Base-by-base conservation (phyloP, 2,797 vertebrate species). In the Basileuterus tristriatus region DNA sequence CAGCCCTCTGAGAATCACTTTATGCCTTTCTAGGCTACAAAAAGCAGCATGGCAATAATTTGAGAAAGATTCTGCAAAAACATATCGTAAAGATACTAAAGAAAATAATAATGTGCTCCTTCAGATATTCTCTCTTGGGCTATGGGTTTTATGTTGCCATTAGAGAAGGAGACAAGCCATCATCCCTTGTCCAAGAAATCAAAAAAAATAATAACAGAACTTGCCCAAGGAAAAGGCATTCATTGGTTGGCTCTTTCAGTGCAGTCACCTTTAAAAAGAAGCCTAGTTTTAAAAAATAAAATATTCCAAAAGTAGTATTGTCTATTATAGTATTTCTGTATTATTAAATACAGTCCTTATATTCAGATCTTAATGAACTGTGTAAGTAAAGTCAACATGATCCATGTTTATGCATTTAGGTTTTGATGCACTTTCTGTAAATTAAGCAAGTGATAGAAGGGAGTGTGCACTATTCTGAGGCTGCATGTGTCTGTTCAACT, bases 241-340 rank as follows among this genome's bases (percentile, higher is more conserved):
- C 0, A 4, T 44, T 76, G 2, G 0, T 26, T 53, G 62, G 7
- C 19, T 81, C 9, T n/a, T 81, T 17, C 39, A 62, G 9, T 56
- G 41, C 4, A 37, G 26, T 44, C 11, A 46, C 13, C 47, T 69
- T 69, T 52, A 76, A 81, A 89, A 80, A 65, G 6, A 65, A 63
- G 14, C 36, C 7, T n/a, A 22, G 19, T 17, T 60, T 84, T 50
- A 72, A 27, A 1, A 44, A 87, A 44, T 0, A 52, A 50, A 56
- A 53, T 0, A 60, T 56, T 58, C 12, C 4, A 13, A 41, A 72
- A 77, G 36, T 29, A 56, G 16, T 39, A 2, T 44, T 67, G 9
- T 37, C 62, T 58, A 23, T 59, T 29, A 23, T 15, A 32, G 13
- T 50, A 39, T 86, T 70, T 81, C 26, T 62, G 8, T 36, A 15